Evolutionary conservation across 2,113 vertebrate species (phyloP).

Genomic region (Gymnorhina tibicen): DNA sequence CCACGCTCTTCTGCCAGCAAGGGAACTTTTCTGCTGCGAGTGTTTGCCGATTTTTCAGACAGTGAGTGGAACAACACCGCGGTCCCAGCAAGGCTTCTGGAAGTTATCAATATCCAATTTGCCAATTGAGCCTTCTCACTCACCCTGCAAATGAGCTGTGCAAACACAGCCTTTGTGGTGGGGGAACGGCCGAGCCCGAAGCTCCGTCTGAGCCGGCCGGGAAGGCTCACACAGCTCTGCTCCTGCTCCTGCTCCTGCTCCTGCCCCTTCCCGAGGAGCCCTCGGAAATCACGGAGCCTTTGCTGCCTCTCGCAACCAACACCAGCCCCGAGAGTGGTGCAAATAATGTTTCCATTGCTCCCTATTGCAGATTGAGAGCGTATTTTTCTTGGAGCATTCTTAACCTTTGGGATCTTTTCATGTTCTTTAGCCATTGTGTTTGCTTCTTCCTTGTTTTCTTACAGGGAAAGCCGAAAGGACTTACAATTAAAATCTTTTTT

Average conservation of each 20-base stretch:
- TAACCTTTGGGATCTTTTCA: constrained; percentile 50
- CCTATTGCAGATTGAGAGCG: neutral
- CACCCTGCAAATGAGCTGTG: constrained; percentile 13
- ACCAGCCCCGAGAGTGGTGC: neutral
- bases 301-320: neutral
- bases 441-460: constrained; percentile 28
- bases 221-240: neutral
- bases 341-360: constrained; percentile 6
- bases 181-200: neutral
- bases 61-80: neutral
- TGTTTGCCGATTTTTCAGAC: neutral
- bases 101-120: constrained; percentile 36
- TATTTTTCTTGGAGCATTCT: constrained; percentile 64
- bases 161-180: neutral
- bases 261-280: neutral
- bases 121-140: neutral
- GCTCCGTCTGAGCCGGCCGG: neutral
- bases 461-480: neutral
- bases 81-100: constrained; percentile 15
- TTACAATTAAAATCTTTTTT: constrained; percentile 41
- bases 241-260: neutral
- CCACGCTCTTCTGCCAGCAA: neutral
- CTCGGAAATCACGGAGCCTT: neutral
- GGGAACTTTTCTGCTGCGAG: neutral
- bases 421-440: constrained; percentile 41